Conservation (phyloP, 1,140 invertebrate species). For the Drosophila bocki region DNA sequence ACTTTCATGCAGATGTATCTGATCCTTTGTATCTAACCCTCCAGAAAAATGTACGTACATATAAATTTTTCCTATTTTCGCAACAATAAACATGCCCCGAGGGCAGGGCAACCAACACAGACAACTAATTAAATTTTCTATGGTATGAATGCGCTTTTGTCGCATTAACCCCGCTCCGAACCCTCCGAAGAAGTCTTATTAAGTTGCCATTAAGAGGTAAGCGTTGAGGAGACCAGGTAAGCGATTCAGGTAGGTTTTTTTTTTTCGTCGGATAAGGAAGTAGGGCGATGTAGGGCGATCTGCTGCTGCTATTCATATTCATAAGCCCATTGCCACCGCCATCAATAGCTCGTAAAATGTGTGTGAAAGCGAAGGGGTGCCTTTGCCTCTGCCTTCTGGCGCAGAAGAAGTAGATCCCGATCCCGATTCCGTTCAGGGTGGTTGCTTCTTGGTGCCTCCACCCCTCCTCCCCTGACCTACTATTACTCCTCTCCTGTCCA, state of each 20-base stretch:
- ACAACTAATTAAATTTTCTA: constrained; percentile 77
- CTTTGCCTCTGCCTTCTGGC: not conserved
- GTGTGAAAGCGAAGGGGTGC: constrained; percentile 72
- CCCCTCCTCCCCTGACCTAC: constrained; percentile 15
- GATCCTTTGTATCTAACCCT: constrained; percentile 1
- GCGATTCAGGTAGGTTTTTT: constrained; percentile 43
- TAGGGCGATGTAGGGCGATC: constrained; percentile 23
- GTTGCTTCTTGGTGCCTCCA: constrained; percentile 33
- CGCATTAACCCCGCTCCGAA: constrained; percentile 29
- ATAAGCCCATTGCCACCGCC: constrained; percentile 76
- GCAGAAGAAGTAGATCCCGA: constrained; percentile 10
- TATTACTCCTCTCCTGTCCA: not conserved
- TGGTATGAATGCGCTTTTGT: constrained; percentile 74
- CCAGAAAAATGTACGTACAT: not conserved
- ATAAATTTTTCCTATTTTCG: constrained; percentile 21
- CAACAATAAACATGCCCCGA: constrained; percentile 49
- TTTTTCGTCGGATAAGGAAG: constrained; percentile 9
- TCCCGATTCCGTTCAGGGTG: constrained; percentile 62
- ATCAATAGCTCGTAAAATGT: constrained; percentile 79
- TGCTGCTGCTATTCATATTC: constrained; percentile 66
- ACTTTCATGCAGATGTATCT: constrained; percentile 34
- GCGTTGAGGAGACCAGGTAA: constrained; percentile 8
- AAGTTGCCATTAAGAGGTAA: constrained; percentile 65
- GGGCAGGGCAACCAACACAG: constrained; percentile 34
- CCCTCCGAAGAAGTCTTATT: constrained; percentile 49